phyloP scores from a whole-genome alignment of 2,113 vertebrate species.

The Epinephelus lanceolatus region DNA sequence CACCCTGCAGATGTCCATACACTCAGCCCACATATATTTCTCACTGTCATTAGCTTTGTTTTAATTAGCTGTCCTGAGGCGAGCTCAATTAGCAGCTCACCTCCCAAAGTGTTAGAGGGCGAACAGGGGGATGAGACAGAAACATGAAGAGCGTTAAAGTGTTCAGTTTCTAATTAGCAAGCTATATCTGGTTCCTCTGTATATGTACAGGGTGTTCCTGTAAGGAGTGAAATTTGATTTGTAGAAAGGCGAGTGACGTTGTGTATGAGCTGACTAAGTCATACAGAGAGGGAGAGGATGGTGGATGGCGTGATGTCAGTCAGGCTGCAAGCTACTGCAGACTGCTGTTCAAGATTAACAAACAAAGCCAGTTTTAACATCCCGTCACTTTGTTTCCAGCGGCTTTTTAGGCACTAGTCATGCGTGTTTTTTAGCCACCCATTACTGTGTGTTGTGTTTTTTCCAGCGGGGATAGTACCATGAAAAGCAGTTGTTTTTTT shows the following conservation, averaged over 20 bases:
- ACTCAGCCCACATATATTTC: slow-evolving; percentile 52
- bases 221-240: not conserved
- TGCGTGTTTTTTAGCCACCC: too few species aligned
- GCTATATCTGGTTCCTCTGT: not conserved
- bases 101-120: not conserved
- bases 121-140: not conserved
- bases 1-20: slow-evolving; percentile 62
- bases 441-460: too few species aligned
- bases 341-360: too few species aligned
- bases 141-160: not conserved
- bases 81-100: slow-evolving; percentile 37
- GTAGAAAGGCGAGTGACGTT: not conserved
- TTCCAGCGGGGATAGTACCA: too few species aligned
- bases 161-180: not conserved
- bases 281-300: too few species aligned
- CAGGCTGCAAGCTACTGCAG: too few species aligned
- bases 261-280: too few species aligned
- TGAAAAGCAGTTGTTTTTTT: too few species aligned
- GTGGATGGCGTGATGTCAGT: too few species aligned
- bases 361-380: too few species aligned
- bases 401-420: too few species aligned
- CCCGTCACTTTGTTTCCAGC: too few species aligned
- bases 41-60: slow-evolving; percentile 57
- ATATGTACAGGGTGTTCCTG: not conserved
- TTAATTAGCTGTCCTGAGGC: slow-evolving; percentile 66